Evolutionary conservation across 2,888 invertebrate genomes (phyloP).

Genomic region (Cataglyphis altisquamis): DNA sequence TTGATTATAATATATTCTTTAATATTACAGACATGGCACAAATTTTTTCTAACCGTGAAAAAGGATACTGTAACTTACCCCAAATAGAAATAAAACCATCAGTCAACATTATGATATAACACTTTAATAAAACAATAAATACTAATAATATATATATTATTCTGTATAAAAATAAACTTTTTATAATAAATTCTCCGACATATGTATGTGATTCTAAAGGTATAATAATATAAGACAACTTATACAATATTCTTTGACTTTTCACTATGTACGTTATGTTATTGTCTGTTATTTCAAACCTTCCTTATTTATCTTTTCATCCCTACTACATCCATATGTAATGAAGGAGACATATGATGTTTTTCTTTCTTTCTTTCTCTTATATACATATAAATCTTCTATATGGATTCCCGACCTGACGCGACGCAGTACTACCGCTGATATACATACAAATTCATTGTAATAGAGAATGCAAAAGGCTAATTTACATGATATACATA

Average conservation of each 20-base stretch:
- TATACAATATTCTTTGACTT: conserved; percentile 53
- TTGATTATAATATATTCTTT: background rate
- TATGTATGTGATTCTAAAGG: conserved; percentile 28
- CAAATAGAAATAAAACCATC: conserved; percentile 58
- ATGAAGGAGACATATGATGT: conserved; percentile 1
- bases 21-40: conserved; percentile 8
- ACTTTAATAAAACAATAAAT: conserved; percentile 68
- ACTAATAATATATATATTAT: conserved; percentile 54
- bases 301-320: conserved; percentile 77
- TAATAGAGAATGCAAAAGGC: conserved; percentile 10
- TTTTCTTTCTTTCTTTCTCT: conserved; percentile 49
- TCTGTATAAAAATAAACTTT: conserved; percentile 39
- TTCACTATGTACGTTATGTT: conserved; percentile 77
- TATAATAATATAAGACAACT: conserved; percentile 51
- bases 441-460: conserved; percentile 60
- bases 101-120: conserved; percentile 56
- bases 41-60: background rate
- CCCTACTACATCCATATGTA: conserved; percentile 69
- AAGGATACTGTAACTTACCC: conserved; percentile 57
- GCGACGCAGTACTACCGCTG: background rate
- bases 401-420: background rate
- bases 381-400: conserved; percentile 14
- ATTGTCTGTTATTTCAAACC: conserved; percentile 71
- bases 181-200: conserved; percentile 37
- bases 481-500: conserved; percentile 28